Percentiles rank a stretch among this genome's conserved stretches.
Conservation (phyloP, 1,140 invertebrate genomes). For the Danaus plexippus region DNA sequence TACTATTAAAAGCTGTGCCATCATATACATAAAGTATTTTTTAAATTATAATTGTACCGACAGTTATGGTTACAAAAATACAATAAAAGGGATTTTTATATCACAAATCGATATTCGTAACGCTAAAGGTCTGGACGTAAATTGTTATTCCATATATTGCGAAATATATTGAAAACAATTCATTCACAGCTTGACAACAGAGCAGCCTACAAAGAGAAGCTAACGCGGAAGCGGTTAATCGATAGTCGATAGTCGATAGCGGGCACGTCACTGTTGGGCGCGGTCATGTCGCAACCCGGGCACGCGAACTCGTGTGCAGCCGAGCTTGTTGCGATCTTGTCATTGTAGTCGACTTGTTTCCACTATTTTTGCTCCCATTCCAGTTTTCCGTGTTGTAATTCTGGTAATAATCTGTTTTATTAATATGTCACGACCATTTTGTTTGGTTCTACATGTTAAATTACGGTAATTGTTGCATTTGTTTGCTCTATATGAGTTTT, state of each 20-base stretch:
- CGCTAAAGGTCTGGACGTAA: too few relatives aligned
- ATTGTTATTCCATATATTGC: neutral
- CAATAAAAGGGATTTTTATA: too few relatives aligned
- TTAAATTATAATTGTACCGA: too few relatives aligned
- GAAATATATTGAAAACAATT: constrained; percentile 4
- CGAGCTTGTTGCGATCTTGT: constrained; percentile 39
- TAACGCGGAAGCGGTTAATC: constrained; percentile 24
- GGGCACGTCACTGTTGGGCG: constrained; percentile 55
- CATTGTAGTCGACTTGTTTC: constrained; percentile 36
- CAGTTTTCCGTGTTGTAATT: constrained; percentile 29
- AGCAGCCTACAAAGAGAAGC: constrained; percentile 5
- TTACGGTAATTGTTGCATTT: too few relatives aligned
- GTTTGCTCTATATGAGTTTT: too few relatives aligned
- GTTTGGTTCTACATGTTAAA: too few relatives aligned
- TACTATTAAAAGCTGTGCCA: too few relatives aligned
- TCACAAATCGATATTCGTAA: too few relatives aligned
- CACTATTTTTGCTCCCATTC: constrained; percentile 34
- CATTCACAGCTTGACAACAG: constrained; percentile 3
- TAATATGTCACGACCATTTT: too few relatives aligned
- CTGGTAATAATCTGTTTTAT: constrained; percentile 12
- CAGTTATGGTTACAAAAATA: too few relatives aligned
- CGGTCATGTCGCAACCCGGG: constrained; percentile 55
- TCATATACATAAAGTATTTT: too few relatives aligned
- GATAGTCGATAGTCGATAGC: constrained; percentile 20
- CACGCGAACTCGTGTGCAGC: constrained; percentile 52